Conservation (phyloP, 2,888 invertebrate genomes). For the Drosophila limbata region DNA sequence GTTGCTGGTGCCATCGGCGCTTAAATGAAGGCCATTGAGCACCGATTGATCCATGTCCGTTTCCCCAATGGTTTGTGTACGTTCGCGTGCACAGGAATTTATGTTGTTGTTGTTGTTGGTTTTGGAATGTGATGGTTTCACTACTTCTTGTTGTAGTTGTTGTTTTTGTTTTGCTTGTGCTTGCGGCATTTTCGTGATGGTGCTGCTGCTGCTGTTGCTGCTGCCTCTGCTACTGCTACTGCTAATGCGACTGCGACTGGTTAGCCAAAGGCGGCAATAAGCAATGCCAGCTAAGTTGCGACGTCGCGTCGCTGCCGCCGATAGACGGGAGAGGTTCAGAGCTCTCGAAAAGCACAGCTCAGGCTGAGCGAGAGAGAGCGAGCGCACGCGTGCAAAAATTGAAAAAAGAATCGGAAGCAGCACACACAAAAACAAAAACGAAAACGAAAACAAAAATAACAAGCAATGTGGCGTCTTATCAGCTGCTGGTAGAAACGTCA, state of each 20-base stretch:
- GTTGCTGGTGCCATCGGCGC: constrained; percentile 50
- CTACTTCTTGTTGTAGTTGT: constrained; percentile 6
- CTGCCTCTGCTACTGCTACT: constrained; percentile 27
- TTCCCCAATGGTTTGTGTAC: constrained; percentile 74
- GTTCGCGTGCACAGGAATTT: constrained; percentile 47
- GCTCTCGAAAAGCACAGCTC: constrained; percentile 49
- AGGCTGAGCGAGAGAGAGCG: constrained; percentile 11
- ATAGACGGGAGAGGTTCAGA: constrained; percentile 39
- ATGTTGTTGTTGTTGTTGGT: constrained; percentile 5
- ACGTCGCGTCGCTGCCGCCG: constrained; percentile 50
- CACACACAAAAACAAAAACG: constrained; percentile 15
- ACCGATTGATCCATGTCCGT: constrained; percentile 81
- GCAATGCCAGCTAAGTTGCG: constrained; percentile 52
- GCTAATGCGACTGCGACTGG: constrained; percentile 45
- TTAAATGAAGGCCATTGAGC: constrained; percentile 68
- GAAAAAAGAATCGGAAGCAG: constrained; percentile 14
- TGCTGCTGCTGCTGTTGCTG: constrained; percentile 27
- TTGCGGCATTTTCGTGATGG: constrained; percentile 56
- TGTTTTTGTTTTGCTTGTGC: constrained; percentile 29
- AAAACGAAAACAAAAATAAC: constrained; percentile 11
- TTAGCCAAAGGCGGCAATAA: constrained; percentile 59
- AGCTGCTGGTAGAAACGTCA: constrained; percentile 48
- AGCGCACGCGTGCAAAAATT: constrained; percentile 41
- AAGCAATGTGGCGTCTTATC: constrained; percentile 39
- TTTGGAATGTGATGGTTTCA: constrained; percentile 44